These are phyloP conservation scores for Clavelina lepadiformis DNA, from an alignment of 23 tunicate genomes.

Conservation along the genomic window DNA sequence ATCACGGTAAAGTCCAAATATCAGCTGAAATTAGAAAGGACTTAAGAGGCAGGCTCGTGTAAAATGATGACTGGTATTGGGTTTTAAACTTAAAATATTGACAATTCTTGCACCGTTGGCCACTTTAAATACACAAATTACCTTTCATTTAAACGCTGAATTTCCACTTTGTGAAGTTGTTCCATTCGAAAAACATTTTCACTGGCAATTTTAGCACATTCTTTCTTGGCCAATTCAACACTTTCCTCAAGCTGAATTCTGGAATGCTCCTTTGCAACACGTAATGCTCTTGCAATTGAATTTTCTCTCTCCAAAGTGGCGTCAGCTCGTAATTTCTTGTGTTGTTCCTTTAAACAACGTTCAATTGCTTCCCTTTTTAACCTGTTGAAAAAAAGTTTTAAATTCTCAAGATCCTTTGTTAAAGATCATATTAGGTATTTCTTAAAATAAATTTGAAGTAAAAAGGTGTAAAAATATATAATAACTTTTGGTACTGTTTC, in stretches of 20 bases:
- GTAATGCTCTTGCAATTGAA: background rate
- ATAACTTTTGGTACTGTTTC: no score
- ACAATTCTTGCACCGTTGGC: no score
- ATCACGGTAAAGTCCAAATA: no score
- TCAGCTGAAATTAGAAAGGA: no score
- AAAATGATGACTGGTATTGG: no score
- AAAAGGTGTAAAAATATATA: no score
- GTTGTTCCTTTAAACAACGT: background rate
- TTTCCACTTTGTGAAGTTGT: background rate
- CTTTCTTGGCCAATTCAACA: background rate
- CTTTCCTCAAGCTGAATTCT: background rate
- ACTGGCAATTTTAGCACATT: background rate
- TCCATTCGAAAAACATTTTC: background rate
- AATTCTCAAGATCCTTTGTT: background rate
- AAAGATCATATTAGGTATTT: background rate
- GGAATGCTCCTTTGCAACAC: constrained; percentile 1
- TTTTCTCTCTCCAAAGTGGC: constrained; percentile 3
- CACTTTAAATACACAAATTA: background rate
- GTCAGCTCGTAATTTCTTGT: background rate
- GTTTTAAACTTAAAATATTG: no score
- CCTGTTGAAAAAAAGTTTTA: background rate
- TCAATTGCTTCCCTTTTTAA: constrained; percentile 7
- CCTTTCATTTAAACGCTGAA: constrained; percentile 5
- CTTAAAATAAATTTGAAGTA: background rate
- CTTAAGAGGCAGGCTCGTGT: no score